Percentiles rank a stretch among this genome's conserved stretches.
Evolutionary conservation across 2,113 vertebrate species (phyloP).

Genomic region (Catharus minimus): DNA sequence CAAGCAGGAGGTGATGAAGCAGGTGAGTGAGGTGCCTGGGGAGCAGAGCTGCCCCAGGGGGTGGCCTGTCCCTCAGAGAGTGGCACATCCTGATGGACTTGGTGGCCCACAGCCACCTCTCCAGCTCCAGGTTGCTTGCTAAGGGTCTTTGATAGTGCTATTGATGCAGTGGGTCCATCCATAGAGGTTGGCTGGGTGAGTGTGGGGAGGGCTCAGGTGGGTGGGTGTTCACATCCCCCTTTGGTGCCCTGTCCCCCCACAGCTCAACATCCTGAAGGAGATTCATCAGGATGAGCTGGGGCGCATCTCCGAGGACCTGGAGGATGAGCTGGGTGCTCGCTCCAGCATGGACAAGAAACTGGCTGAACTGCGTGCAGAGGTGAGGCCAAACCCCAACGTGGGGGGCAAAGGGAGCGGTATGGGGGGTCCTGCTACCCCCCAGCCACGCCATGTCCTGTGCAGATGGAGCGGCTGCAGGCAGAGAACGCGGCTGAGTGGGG

Average conservation of each 20-base stretch:
- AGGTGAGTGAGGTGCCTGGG: slow-evolving; percentile 74
- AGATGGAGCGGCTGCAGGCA: slow-evolving; percentile 97
- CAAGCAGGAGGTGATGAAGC: slow-evolving; percentile 93
- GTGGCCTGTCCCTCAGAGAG: rapidly evolving
- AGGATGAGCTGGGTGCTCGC: slow-evolving; percentile 92
- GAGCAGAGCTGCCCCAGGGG: neutral
- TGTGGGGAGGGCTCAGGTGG: rapidly evolving
- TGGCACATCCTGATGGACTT: neutral
- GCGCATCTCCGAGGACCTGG: slow-evolving; percentile 94
- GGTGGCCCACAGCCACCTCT: neutral
- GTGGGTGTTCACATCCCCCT: neutral
- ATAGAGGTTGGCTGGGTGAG: neutral
- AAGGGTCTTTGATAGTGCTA: neutral
- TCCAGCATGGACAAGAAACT: slow-evolving; percentile 97
- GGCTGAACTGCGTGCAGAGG: slow-evolving; percentile 91
- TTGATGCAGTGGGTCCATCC: rapidly evolving
- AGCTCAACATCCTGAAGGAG: slow-evolving; percentile 95
- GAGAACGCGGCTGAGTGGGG: slow-evolving; percentile 97
- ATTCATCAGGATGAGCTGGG: slow-evolving; percentile 95
- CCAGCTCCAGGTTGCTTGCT: neutral
- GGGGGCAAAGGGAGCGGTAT: rapidly evolving
- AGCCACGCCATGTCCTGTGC: neutral
- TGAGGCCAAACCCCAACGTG: neutral
- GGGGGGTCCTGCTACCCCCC: neutral
- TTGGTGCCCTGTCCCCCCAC: neutral